Evolutionary conservation across 2,113 vertebrate genomes (phyloP).

Genomic region (Butorides virescens): DNA sequence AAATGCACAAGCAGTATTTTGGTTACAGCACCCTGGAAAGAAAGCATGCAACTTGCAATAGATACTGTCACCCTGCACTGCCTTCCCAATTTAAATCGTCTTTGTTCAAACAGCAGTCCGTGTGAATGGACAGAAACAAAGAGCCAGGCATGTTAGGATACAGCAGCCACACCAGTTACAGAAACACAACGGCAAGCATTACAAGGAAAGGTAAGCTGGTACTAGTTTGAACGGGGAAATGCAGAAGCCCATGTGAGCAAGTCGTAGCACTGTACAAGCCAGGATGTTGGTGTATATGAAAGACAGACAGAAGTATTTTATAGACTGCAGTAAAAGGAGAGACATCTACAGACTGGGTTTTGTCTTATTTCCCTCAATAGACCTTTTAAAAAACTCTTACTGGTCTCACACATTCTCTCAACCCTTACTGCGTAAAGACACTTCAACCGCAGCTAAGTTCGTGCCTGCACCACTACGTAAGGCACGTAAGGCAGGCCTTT

Average conservation of each 20-base stretch:
- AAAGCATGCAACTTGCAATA: background rate
- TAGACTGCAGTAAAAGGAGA: background rate
- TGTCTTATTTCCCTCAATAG: background rate
- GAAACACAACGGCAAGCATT: background rate
- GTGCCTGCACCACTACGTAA: background rate
- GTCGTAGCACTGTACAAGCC: background rate
- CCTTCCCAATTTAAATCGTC: background rate
- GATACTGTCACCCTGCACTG: background rate
- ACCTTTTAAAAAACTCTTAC: background rate
- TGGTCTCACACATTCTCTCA: background rate
- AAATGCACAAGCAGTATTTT: background rate
- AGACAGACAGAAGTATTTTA: background rate
- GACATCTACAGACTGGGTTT: background rate
- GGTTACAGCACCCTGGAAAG: background rate
- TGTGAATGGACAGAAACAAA: background rate
- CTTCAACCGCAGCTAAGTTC: background rate
- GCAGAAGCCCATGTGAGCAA: background rate
- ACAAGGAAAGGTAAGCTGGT: background rate
- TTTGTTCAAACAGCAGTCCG: background rate
- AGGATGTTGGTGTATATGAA: background rate
- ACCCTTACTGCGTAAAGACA: background rate
- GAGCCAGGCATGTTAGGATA: background rate
- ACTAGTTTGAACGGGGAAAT: background rate
- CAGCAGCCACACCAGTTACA: background rate
- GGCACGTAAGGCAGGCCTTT: fast-evolving